phyloP scores from a whole-genome alignment of 1,140 invertebrate species.

The Drosophila bipectinata region DNA sequence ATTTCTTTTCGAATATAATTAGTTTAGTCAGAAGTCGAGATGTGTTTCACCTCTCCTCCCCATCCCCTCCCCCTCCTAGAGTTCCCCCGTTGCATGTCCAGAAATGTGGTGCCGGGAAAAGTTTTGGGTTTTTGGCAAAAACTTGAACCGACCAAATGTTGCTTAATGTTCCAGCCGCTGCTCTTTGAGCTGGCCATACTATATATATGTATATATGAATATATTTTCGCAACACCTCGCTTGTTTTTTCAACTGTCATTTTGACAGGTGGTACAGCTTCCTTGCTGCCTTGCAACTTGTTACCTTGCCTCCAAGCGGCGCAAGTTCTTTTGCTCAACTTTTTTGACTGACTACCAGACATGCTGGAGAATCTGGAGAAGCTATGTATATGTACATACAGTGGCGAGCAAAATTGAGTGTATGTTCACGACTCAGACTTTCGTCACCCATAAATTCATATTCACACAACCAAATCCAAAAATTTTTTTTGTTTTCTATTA shows the following conservation, averaged over 20 bases:
- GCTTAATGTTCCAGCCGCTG: slow-evolving; percentile 11
- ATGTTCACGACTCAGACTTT: no score
- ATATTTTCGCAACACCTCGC: slow-evolving; percentile 25
- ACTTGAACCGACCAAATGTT: slow-evolving; percentile 21
- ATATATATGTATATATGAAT: neutral
- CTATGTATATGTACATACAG: neutral
- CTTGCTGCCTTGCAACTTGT: slow-evolving; percentile 12
- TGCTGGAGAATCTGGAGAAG: neutral
- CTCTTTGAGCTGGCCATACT: neutral
- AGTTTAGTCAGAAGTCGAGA: slow-evolving; percentile 68
- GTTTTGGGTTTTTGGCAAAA: slow-evolving; percentile 48
- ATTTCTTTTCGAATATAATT: slow-evolving; percentile 70
- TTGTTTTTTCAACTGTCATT: slow-evolving; percentile 78
- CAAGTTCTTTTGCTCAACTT: slow-evolving; percentile 54
- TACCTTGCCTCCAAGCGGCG: slow-evolving; percentile 30
- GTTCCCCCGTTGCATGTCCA: slow-evolving; percentile 29
- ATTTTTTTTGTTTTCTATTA: no score
- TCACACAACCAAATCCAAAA: no score
- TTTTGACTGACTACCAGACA: slow-evolving; percentile 48
- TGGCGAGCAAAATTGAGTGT: no score
- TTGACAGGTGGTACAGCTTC: slow-evolving; percentile 66
- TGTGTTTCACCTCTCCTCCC: neutral
- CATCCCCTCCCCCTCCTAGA: neutral
- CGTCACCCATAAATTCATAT: no score
- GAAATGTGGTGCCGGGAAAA: slow-evolving; percentile 57